A percentile compares a stretch with the other conserved stretches of the same genome.
These are phyloP conservation scores for Trichopoda pennipes DNA, from an alignment of 2,888 invertebrate species.

Conservation along the genomic window DNA sequence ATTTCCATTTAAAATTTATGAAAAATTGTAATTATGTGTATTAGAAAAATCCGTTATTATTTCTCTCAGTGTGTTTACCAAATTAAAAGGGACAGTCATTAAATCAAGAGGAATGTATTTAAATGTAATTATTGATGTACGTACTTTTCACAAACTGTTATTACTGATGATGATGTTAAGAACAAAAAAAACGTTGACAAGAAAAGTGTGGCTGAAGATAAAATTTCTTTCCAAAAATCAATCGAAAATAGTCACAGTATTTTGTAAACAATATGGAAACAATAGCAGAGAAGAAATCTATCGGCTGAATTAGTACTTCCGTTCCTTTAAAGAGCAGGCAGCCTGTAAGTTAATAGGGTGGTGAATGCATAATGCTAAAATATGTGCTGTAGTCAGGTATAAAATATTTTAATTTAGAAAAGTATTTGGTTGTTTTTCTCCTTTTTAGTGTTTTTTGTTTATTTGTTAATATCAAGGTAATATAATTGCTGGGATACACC, in stretches of 20 bases:
- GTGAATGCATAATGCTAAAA: conserved; percentile 50
- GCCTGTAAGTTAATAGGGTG: conserved; percentile 62
- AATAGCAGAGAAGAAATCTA: not conserved
- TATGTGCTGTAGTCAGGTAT: not conserved
- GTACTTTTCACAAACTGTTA: conserved; percentile 19
- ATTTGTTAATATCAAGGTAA: conserved; percentile 66
- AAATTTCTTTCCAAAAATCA: conserved; percentile 9
- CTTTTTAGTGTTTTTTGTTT: not conserved
- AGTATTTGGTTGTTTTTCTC: not conserved
- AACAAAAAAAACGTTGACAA: conserved; percentile 18
- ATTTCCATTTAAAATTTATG: not conserved
- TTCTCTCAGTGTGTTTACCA: not conserved
- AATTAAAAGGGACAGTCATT: not conserved
- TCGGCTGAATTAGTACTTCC: conserved; percentile 43
- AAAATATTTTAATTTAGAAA: not conserved
- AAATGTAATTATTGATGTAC: conserved; percentile 32
- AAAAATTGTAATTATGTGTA: not conserved
- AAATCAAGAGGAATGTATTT: conserved; percentile 10
- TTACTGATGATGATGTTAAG: conserved; percentile 38
- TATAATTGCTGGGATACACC: conserved; percentile 62
- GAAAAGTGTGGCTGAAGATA: conserved; percentile 23
- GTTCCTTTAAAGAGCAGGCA: conserved; percentile 52
- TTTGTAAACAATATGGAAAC: conserved; percentile 48
- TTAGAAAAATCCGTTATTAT: too few species aligned
- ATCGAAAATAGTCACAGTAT: conserved; percentile 59